Conservation (phyloP, 2,113 vertebrate genomes). For the Melospiza georgiana region DNA sequence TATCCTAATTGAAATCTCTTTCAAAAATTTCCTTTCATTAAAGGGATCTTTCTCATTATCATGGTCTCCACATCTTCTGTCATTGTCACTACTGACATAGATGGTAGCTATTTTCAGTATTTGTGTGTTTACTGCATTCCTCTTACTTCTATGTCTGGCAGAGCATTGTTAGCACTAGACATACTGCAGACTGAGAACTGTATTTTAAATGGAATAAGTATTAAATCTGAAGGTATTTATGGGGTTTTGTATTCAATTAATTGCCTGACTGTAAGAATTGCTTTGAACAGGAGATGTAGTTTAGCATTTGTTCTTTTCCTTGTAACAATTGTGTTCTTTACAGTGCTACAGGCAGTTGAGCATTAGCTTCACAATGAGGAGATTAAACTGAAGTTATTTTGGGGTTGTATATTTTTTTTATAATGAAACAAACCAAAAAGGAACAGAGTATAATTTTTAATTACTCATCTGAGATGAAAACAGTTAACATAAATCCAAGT, state of each 20-base stretch:
- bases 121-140: neutral
- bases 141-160: neutral
- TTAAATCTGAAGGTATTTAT: neutral
- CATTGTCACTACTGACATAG: neutral
- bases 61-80: neutral
- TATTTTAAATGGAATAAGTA: neutral
- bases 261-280: neutral
- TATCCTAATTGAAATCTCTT: neutral
- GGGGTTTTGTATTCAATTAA: neutral
- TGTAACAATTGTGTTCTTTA: neutral
- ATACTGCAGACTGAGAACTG: neutral
- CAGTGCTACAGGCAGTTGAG: neutral
- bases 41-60: neutral
- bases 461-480: neutral
- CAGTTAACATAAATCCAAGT: neutral
- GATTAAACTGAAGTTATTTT: neutral
- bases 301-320: neutral
- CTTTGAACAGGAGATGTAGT: neutral
- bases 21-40: neutral
- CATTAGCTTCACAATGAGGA: neutral
- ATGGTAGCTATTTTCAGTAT: neutral
- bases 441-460: neutral
- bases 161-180: neutral
- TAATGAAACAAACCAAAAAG: neutral
- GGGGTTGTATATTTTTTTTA: neutral